A percentile compares a stretch with the other conserved stretches of the same genome.
These are phyloP conservation scores for Brenthis ino DNA, from an alignment of 2,888 invertebrate species.

Conservation along the genomic window DNA sequence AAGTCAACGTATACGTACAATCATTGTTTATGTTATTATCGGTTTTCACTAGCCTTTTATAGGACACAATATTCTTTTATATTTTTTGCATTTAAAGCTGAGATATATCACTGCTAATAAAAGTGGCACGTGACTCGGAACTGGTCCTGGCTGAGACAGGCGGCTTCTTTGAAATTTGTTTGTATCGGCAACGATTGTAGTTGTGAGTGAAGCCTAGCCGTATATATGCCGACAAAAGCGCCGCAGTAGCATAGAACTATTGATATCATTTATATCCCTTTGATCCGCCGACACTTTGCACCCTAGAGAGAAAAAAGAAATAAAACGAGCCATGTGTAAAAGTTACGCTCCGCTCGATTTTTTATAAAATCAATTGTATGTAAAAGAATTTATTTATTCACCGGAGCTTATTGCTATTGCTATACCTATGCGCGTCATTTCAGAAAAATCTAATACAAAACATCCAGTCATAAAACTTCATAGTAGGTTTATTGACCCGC, in stretches of 20 bases:
- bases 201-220: constrained; percentile 57
- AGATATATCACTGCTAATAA: constrained; percentile 16
- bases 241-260: constrained; percentile 75
- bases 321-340: too few relatives aligned
- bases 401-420: too few relatives aligned
- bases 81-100: background rate
- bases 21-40: too few relatives aligned
- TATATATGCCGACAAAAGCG: constrained; percentile 69
- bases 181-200: constrained; percentile 61
- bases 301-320: constrained; percentile 51
- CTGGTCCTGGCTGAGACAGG: constrained; percentile 20
- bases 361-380: too few relatives aligned
- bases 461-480: too few relatives aligned
- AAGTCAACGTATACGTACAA: too few relatives aligned
- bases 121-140: constrained; percentile 61
- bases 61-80: background rate
- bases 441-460: constrained; percentile 33
- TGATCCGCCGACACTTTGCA: constrained; percentile 61
- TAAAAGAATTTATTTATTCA: too few relatives aligned
- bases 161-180: constrained; percentile 71
- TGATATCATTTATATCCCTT: constrained; percentile 78
- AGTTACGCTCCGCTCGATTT: too few relatives aligned
- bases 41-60: background rate
- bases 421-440: too few relatives aligned
- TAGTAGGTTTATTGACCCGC: too few relatives aligned